Base-by-base conservation (phyloP, 2,797 vertebrate genomes). In the Bovichtus variegatus region DNA sequence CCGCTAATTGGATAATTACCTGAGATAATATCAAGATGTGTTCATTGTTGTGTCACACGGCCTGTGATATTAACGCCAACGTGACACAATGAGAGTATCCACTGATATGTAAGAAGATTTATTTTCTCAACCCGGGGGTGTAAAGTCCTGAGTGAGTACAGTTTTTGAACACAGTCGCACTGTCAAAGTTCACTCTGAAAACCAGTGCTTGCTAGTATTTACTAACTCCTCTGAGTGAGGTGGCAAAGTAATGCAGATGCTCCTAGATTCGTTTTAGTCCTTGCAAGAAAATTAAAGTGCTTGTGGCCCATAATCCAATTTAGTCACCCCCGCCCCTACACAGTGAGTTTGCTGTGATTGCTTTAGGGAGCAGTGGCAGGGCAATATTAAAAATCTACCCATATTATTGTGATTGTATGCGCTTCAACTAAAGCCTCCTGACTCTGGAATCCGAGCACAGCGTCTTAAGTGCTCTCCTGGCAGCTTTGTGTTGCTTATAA, bases 231-330 rank as follows among this genome's bases (percentile, higher is more conserved):
- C 65, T 78, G 80, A 74, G 50, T 31, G 87, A 81, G 86, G 88
- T 83, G 77, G 76, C 51, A 71, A 91, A 82, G 84, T 81, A 86
- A 91, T 93, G 90, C 88, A 90, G 90, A 93, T 90, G 89, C 82
- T 84, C 78, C 81, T 89, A 89, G 80, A 76, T 91, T 90, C 71
- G 65, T 91, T 92, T 92, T 83, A 80, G 84, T 82, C 80, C 77
- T 74, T 49, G 64, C 86, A 91, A 90, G 92, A 92, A 95, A 95
- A 94, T 95, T 87, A 93, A 96, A 95, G 94, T 94, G 94, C 93
- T 94, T 82, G 90, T 93, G 93, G 94, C 86, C 87, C 80, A 79
- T 95, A 95, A 96, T 96, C 93, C 93, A 95, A 94, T 96, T 93
- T 92, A 61, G 85, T 73, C 81, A 76, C 89, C 86, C 88, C 76